Conservation (phyloP, 2,888 invertebrate genomes). For the Caenorhabditis sp. region DNA sequence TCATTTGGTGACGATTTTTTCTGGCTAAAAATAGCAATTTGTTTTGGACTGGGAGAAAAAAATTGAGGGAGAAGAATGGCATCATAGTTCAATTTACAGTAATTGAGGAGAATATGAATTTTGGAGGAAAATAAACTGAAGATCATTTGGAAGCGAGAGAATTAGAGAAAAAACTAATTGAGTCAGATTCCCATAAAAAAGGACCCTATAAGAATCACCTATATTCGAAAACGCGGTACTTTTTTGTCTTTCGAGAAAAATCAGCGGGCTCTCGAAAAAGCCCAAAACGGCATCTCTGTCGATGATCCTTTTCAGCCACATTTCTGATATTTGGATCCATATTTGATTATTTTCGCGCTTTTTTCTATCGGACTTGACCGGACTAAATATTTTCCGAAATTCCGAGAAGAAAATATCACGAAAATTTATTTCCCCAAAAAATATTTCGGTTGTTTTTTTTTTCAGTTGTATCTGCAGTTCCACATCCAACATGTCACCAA, state of each 20-base stretch:
- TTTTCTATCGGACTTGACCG: no score
- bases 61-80: neutral
- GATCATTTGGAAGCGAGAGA: neutral
- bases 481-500: conserved; percentile 31
- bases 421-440: neutral
- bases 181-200: no score
- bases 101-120: neutral
- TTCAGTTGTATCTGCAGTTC: conserved; percentile 40
- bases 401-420: neutral
- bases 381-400: neutral
- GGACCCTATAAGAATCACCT: no score
- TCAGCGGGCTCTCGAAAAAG: no score
- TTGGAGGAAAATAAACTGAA: no score
- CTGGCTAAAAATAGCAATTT: neutral
- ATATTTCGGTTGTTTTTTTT: neutral
- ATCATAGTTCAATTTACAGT: neutral
- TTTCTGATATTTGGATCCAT: no score
- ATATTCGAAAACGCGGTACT: no score
- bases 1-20: no score
- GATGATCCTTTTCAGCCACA: no score
- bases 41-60: neutral
- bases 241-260: no score
- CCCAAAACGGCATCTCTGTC: no score
- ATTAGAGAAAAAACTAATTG: neutral
- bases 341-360: no score